phyloP scores from a whole-genome alignment of 2,888 invertebrate genomes.

The Heliconius erato region DNA sequence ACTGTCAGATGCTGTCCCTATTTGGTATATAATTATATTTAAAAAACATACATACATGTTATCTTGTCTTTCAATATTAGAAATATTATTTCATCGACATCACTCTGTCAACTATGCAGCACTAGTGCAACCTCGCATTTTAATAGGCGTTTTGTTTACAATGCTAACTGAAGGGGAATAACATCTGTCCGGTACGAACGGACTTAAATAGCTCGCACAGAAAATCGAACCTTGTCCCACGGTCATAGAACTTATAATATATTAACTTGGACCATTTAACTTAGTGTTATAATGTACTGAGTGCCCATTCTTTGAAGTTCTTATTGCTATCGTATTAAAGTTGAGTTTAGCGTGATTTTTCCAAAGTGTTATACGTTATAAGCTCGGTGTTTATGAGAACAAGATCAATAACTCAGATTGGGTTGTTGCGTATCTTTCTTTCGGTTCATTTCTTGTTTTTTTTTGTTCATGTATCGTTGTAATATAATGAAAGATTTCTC shows the following conservation, averaged over 20 bases:
- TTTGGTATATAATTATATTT: too few species aligned
- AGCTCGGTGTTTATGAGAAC: conserved; percentile 53
- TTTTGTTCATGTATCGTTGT: background rate
- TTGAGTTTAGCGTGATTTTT: conserved; percentile 47
- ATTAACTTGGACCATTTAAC: conserved; percentile 2
- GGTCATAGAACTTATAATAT: conserved; percentile 54
- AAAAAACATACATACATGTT: too few species aligned
- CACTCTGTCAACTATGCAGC: conserved; percentile 54
- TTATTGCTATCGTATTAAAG: conserved; percentile 50
- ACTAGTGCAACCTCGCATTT: conserved; percentile 73
- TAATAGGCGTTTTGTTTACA: conserved; percentile 85
- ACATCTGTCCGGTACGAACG: conserved; percentile 49
- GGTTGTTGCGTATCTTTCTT: conserved; percentile 63
- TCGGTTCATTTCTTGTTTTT: conserved; percentile 55
- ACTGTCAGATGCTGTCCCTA: too few species aligned
- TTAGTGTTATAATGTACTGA: conserved; percentile 42
- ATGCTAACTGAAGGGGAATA: conserved; percentile 79
- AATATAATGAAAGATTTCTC: background rate
- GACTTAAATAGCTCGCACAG: conserved; percentile 51
- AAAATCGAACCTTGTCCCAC: conserved; percentile 58
- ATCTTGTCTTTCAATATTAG: background rate
- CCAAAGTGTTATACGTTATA: conserved; percentile 29
- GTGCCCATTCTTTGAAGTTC: conserved; percentile 33
- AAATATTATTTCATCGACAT: conserved; percentile 37
- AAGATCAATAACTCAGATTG: conserved; percentile 74